A percentile compares a stretch with the other conserved stretches of the same genome.
phyloP scores from a whole-genome alignment of 2,888 invertebrate genomes.

The Thereva unica region DNA sequence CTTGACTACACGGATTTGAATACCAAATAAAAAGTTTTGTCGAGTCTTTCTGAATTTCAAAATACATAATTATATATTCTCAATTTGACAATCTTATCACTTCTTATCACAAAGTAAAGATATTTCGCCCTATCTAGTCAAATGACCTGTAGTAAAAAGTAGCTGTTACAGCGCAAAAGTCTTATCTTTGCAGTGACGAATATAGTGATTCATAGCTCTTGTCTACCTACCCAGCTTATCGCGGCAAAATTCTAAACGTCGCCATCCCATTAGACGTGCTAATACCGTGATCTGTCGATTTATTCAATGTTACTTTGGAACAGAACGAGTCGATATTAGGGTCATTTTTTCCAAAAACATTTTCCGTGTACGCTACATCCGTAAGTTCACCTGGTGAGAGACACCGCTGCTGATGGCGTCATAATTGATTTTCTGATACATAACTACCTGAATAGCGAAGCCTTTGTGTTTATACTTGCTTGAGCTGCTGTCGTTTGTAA shows the following conservation, averaged over 20 bases:
- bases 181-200: neutral
- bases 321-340: too few species aligned
- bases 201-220: neutral
- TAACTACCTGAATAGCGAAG: too few species aligned
- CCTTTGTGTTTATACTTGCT: too few species aligned
- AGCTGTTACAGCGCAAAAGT: neutral
- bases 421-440: too few species aligned
- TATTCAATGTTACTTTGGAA: too few species aligned
- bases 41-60: neutral
- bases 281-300: too few species aligned
- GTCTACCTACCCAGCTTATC: neutral
- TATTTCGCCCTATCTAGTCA: constrained; percentile 2
- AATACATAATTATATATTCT: neutral
- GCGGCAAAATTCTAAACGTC: neutral
- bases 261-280: neutral
- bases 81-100: neutral
- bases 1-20: too few species aligned
- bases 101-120: constrained; percentile 6
- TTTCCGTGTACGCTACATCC: too few species aligned
- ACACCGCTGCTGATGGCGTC: too few species aligned
- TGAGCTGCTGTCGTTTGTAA: too few species aligned
- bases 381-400: too few species aligned
- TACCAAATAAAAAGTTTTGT: neutral
- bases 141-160: constrained; percentile 4
- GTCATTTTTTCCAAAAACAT: too few species aligned